A percentile compares a stretch with the other conserved stretches of the same genome.
phyloP scores from a whole-genome alignment of 2,888 invertebrate genomes.

The Agrochola macilenta region DNA sequence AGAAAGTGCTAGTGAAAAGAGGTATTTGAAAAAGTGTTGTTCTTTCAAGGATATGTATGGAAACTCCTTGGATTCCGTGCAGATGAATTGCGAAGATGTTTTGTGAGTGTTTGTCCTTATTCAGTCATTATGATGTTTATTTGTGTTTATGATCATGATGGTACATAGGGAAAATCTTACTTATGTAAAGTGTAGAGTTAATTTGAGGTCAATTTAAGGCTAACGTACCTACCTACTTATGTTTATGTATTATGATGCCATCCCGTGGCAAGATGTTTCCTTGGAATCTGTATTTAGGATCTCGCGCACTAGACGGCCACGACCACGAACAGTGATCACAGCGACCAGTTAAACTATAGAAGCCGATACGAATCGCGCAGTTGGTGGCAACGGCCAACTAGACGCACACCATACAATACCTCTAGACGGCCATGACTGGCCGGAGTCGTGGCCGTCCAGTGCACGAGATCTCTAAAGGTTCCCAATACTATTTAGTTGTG shows the following conservation, averaged over 20 bases:
- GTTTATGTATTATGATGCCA: constrained; percentile 14
- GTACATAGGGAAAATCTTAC: constrained; percentile 40
- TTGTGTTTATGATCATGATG: background rate
- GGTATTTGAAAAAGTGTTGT: background rate
- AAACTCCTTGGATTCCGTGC: constrained; percentile 21
- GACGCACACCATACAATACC: too few relatives aligned
- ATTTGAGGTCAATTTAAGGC: constrained; percentile 38
- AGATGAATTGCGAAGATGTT: constrained; percentile 39
- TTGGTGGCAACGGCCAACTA: too few relatives aligned
- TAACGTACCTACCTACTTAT: background rate
- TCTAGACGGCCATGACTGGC: too few relatives aligned
- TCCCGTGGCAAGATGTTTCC: background rate
- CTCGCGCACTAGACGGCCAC: too few relatives aligned
- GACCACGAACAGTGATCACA: too few relatives aligned
- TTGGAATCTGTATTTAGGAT: background rate
- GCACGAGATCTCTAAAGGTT: background rate
- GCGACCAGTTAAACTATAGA: too few relatives aligned
- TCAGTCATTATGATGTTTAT: constrained; percentile 11
- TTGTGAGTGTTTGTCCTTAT: constrained; percentile 48
- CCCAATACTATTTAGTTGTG: background rate
- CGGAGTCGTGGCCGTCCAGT: too few relatives aligned
- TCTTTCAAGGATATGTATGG: constrained; percentile 21
- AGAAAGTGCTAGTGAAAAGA: constrained; percentile 18
- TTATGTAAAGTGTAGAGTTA: constrained; percentile 8
- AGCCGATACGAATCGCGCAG: too few relatives aligned